These are phyloP conservation scores for Lordiphosa stackelbergi DNA, from an alignment of 1,140 invertebrate genomes.

Conservation along the genomic window DNA sequence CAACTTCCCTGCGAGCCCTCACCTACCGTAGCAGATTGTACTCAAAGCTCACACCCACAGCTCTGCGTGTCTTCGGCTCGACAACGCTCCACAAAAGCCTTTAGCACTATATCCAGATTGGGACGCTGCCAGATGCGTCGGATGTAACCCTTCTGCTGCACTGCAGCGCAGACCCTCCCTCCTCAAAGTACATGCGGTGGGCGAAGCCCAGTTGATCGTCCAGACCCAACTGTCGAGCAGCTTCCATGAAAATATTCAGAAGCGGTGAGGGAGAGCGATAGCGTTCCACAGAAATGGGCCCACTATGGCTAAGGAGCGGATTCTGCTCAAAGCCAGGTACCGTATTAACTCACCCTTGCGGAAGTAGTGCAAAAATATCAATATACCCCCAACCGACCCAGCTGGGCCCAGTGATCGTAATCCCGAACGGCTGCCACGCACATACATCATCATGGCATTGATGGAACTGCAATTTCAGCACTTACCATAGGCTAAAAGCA, in stretches of 20 bases:
- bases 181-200: conserved; percentile 85
- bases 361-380: conserved; percentile 89
- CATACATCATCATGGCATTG: conserved; percentile 94
- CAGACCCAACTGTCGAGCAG: conserved; percentile 79
- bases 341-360: conserved; percentile 85
- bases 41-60: conserved; percentile 82
- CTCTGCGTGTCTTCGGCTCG: conserved; percentile 79
- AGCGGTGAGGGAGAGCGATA: conserved; percentile 82
- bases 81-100: conserved; percentile 84
- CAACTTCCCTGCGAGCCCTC: conserved; percentile 82
- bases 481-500: conserved; percentile 88
- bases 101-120: conserved; percentile 86
- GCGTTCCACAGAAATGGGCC: conserved; percentile 83
- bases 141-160: conserved; percentile 89
- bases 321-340: conserved; percentile 79
- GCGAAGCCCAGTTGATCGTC: conserved; percentile 86
- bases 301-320: conserved; percentile 83
- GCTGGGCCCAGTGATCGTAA: conserved; percentile 88
- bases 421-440: conserved; percentile 89
- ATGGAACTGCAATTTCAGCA: conserved; percentile 87
- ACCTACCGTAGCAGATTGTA: conserved; percentile 78
- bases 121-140: conserved; percentile 82
- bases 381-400: conserved; percentile 87
- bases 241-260: conserved; percentile 82
- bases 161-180: conserved; percentile 90